Evolutionary conservation across 2,797 vertebrate species (phyloP).

Genomic region (Selene dorsalis): DNA sequence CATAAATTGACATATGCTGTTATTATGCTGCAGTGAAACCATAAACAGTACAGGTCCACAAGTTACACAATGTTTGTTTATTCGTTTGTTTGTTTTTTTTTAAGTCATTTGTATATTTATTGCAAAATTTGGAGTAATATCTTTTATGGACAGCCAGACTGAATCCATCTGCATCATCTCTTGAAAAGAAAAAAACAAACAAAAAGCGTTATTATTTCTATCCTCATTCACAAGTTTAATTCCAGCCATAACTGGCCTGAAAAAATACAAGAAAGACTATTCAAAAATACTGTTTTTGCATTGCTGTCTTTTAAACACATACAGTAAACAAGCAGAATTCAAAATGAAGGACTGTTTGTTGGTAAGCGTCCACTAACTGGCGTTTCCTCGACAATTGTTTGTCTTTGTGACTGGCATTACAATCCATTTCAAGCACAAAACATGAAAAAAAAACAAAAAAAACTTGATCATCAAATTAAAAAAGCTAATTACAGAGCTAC

Average conservation of each 20-base stretch:
- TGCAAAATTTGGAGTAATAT: too few relatives aligned
- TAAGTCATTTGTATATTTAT: too few relatives aligned
- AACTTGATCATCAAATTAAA: slow-evolving; percentile 3
- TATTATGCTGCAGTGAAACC: background rate
- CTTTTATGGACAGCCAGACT: background rate
- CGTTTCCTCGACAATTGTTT: background rate
- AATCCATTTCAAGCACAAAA: background rate
- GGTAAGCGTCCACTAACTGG: background rate
- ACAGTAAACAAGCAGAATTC: background rate
- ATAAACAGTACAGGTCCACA: background rate
- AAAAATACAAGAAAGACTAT: background rate
- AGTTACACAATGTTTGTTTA: background rate
- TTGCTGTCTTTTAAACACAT: background rate
- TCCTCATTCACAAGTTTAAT: background rate
- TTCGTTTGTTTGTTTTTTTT: background rate
- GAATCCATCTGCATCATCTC: background rate
- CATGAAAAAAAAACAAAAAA: background rate
- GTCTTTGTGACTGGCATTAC: background rate
- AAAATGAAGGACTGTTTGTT: background rate
- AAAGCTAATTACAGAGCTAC: background rate
- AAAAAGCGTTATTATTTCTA: background rate
- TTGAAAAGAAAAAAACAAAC: background rate
- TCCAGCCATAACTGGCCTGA: background rate
- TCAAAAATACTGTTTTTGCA: background rate
- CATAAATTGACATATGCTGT: background rate